Evolutionary conservation across 2,113 vertebrate species (phyloP), one percentile per base, ranked within the genome.

Genomic region (Campylomormyrus tamandua): DNA sequence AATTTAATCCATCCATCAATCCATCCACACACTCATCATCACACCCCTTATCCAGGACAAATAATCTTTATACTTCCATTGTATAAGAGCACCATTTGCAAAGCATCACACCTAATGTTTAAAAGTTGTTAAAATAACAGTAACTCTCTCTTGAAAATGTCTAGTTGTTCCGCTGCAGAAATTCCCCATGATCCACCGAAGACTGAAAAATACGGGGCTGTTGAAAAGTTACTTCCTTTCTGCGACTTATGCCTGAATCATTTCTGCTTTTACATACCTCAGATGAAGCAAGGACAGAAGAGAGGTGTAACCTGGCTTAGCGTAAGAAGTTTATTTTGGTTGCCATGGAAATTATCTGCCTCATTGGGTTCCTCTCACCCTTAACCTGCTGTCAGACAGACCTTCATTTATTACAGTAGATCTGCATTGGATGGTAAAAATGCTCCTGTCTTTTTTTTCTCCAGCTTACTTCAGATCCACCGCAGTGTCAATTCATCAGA

Each of bases 331-430:
- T 96, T 96, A 96, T 97, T 94, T 93, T 93, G 92, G 97, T 98
- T 96, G 95, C 97, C 95, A 97, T 97, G 95, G 97, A 93, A 96
- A 98, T 97, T 97, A 98, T 98, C 97, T 98, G 91, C 93, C 92
- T 93, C 95, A 94, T 92, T 93, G 95, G 96, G 95, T 96, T 95
- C 95, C 94, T 95, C 94, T 95, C 91, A 91, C 94, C 94, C 94
- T 91, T 92, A 96, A 95, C 94, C 96, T 97, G 97, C 97, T 96
- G 96, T 94, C 95, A 62, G 93, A 21, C 94, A 93, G 94, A 95
- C 95, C 95, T 97, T 97, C 97, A 97, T 98, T 98, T 97, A 97
- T 96, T 96, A 96, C 91, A 90, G 92, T 95, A 94, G 95, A 90
- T 93, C 95, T 95, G 94, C 94, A 95, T 96, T 96, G 92, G 90